Base-by-base conservation (phyloP, 2,113 vertebrate genomes). In the Hippocampus guttulatus region DNA sequence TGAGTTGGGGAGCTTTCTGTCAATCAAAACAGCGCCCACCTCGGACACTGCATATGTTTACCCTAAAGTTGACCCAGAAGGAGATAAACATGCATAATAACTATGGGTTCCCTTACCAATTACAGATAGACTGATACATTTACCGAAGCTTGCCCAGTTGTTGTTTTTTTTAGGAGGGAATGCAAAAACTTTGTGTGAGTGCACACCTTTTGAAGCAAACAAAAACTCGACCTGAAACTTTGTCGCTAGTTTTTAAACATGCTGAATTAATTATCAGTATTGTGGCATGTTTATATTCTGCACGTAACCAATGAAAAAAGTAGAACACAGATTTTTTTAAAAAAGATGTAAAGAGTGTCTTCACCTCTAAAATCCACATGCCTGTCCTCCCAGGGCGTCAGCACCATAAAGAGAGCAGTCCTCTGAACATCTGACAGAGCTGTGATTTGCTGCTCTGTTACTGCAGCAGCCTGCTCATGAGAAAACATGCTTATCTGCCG, bases 391-490 rank as follows among this genome's bases (percentile, higher is more conserved):
- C 84, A 88, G 0, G 88, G 89, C 4, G 89, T 91, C 58, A 94
- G 83, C 58, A 92, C 93, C 91, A 93, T 87, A 38, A 81, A 87
- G 63, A 94, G 78, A 16, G 92, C 93, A 0, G 74, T 90, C 70
- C 25, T 86, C 82, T 94, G 91, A 4, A 90, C 62, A 0, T 75
- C 55, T 5, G 83, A 82, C 70, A 94, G 78, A 51, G 68, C 80
- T 5, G 64, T 3, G 3, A 77, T 58, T 79, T 94, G 92, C 51
- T 75, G 74, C 0, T 68, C 10, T 0, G 92, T 93, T 41, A 94
- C 87, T 8, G 87, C 91, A 4, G 75, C 62, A 0, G 90, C 93
- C 85, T 94, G 93, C 71, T 92, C 90, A n/a, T 93, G 93, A 41
- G 90, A 90, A 71, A 94, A 93, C 88, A 90, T 79, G 54, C 81